Conservation (phyloP, 2,888 invertebrate species). For the Tachina grossa region DNA sequence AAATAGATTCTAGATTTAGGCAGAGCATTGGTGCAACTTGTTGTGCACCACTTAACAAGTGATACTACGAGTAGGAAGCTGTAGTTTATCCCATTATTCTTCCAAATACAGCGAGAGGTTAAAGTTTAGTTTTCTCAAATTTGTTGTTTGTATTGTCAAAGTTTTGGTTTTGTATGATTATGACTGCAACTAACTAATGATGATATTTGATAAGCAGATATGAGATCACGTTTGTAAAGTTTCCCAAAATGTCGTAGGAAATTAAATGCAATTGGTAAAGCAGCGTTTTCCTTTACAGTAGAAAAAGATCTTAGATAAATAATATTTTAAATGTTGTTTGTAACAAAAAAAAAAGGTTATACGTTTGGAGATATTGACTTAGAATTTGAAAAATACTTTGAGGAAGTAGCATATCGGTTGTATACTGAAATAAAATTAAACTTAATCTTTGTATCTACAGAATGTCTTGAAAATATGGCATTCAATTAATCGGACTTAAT, state of each 20-base stretch:
- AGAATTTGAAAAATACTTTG: background rate
- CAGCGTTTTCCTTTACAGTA: slow-evolving; percentile 24
- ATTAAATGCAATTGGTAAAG: slow-evolving; percentile 26
- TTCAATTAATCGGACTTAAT: too few relatives aligned
- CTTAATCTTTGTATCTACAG: too few relatives aligned
- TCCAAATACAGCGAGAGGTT: slow-evolving; percentile 35
- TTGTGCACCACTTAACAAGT: slow-evolving; percentile 34
- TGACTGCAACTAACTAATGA: slow-evolving; percentile 27
- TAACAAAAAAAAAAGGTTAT: slow-evolving; percentile 16
- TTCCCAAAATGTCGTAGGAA: slow-evolving; percentile 42
- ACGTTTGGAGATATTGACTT: background rate
- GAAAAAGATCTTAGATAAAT: slow-evolving; percentile 32
- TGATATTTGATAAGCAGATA: slow-evolving; percentile 67
- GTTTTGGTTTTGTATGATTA: slow-evolving; percentile 15
- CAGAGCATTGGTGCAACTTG: slow-evolving; percentile 6
- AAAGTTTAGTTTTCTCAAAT: slow-evolving; percentile 67
- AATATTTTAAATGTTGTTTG: slow-evolving; percentile 21
- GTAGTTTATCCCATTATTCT: slow-evolving; percentile 28
- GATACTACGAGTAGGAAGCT: slow-evolving; percentile 27
- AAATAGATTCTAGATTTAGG: slow-evolving; percentile 34
- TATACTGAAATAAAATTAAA: too few relatives aligned
- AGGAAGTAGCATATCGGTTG: too few relatives aligned
- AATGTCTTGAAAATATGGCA: too few relatives aligned
- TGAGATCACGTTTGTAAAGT: slow-evolving; percentile 62
- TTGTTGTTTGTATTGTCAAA: slow-evolving; percentile 52